Conservation (phyloP, 2,888 invertebrate genomes). For the Drosophila dives region DNA sequence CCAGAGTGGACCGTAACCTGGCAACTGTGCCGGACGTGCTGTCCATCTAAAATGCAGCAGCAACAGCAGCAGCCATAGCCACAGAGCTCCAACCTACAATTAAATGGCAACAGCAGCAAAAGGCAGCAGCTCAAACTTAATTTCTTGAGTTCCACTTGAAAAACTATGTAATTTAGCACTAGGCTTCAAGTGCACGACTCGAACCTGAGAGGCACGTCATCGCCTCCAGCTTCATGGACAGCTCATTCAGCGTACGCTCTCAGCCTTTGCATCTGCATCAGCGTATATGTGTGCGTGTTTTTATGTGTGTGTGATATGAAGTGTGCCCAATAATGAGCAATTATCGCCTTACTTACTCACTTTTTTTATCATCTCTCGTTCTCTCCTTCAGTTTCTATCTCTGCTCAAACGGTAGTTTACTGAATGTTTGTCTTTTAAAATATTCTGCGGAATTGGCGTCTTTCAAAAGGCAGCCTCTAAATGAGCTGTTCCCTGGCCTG, state of each 20-base stretch:
- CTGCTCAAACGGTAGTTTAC: constrained; percentile 71
- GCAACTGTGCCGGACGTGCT: constrained; percentile 64
- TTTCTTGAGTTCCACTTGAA: constrained; percentile 80
- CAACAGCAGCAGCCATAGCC: constrained; percentile 40
- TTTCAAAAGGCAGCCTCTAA: constrained; percentile 48
- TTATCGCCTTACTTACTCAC: constrained; percentile 77
- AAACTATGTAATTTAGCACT: constrained; percentile 80
- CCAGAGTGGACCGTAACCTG: constrained; percentile 29
- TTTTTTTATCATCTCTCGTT: constrained; percentile 33
- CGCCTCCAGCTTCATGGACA: constrained; percentile 61
- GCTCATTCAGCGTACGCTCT: constrained; percentile 64
- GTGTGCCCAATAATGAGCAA: constrained; percentile 84
- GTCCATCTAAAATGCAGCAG: constrained; percentile 71
- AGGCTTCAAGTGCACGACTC: constrained; percentile 66
- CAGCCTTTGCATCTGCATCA: constrained; percentile 50
- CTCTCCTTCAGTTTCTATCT: constrained; percentile 18
- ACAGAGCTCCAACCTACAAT: constrained; percentile 70
- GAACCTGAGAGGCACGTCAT: constrained; percentile 50
- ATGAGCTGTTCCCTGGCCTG: constrained; percentile 68
- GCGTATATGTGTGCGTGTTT: constrained; percentile 50
- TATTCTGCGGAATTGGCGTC: constrained; percentile 59
- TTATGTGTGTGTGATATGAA: constrained; percentile 78
- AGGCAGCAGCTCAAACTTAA: constrained; percentile 75
- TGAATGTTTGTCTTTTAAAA: constrained; percentile 62
- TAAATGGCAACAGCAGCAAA: constrained; percentile 61